Base-by-base conservation (phyloP, 2,797 vertebrate species). In the Rhinoraja longicauda region DNA sequence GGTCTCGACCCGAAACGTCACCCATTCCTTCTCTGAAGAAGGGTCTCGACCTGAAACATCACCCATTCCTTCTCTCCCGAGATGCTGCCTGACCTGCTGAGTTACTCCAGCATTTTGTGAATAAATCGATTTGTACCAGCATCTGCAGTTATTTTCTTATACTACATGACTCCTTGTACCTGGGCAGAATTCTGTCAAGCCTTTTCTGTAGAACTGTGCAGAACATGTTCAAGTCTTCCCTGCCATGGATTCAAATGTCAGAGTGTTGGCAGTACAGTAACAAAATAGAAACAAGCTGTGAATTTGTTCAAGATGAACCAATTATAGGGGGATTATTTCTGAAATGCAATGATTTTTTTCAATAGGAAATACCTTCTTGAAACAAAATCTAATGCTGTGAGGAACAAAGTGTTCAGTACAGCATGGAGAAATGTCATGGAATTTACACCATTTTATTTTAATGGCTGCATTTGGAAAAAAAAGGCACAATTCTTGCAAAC, bases 221-320 rank as follows among this genome's bases (percentile, higher is more conserved):
- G 21, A 45, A 73, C 45, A 67, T 64, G 13, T 64, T 67, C 59
- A 88, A 88, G 84, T 26, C 32, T 73, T 5, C 3, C 67, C 7
- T 53, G 90, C 24, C 19, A 21, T 73, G 90, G 70, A 92, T 92
- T 75, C 90, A 73, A 73, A 73, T 72, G 67, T 92, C 70, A 45
- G 88, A 53, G 67, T 73, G 70, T 92, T 75, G 17, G 5, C 24
- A 73, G 53, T 4, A 75, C 36, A 73, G 32, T 13, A 92, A 26
- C 67, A 73, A 92, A 92, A 73, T 13, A 4, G 90, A 92, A 73
- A 45, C 70, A 91, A 91, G 70, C 90, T 73, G 67, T 73, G 90
- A 92, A 92, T 73, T 45, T 92, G 92, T 57, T 73, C 90, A 92
- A 36, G 90, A 21, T 75, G 70, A 92, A 29, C 90, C 90, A 92